Base-by-base conservation (phyloP, 2,797 vertebrate genomes). In the Notolepis coatsorum region DNA sequence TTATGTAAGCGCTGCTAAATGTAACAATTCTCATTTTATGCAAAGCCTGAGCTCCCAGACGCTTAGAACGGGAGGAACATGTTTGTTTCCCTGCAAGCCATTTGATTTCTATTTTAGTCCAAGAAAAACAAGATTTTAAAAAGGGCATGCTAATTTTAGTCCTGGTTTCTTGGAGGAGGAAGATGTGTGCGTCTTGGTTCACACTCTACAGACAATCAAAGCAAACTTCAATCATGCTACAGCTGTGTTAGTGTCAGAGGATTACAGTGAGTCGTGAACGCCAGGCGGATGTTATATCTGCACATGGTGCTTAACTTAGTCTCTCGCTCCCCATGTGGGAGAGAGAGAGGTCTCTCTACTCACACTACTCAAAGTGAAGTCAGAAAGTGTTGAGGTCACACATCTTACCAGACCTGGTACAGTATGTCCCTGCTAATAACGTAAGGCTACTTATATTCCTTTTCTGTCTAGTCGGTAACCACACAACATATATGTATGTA, bases 1-100 rank as follows among this genome's bases (percentile, higher is more conserved):
- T 93, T 93, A 90, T 53, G 74, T 92, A 92, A 93, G 79, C 57
- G 0, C 83, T 60, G 89, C 90, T 92, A 93, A 90, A 93, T 92
- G 90, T 91, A 92, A 91, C 90, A 88, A 89, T 84, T 80, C 87
- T 91, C 84, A 79, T 90, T 91, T 91, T 81, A 91, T 89, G 88
- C 86, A 87, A 90, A 92, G 88, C 87, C 80, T 61, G 73, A 84
- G 86, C 85, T 89, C 71, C 75, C 68, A 79, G 84, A 75, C 76
- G 39, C 39, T 85, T 74, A 75, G 77, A 81, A 82, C 46, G 64
- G 47, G 76, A 83, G 70, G 65, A 52, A 59, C 77, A 76, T 59
- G 80, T 86, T 92, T 86, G 77, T 91, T 90, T 89, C 65, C 72
- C 84, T 76, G 48, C 56, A 8, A 89, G 83, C 71, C 65, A 73